Evolutionary conservation across 2,888 invertebrate species (phyloP), one percentile per base, ranked within the genome.

Genomic region (Tupiocoris notatus): DNA sequence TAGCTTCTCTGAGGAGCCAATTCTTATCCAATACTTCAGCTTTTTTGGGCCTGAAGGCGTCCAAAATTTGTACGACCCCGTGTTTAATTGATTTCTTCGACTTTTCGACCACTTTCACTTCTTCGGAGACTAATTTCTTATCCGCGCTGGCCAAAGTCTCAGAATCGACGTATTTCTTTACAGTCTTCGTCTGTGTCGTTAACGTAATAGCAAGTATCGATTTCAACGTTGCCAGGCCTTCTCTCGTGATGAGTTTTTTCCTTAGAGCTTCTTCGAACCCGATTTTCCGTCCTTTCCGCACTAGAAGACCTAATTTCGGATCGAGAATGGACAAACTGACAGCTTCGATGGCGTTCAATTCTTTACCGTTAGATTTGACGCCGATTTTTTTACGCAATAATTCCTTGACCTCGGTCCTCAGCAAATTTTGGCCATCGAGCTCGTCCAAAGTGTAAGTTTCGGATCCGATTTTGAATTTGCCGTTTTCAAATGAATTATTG

Each of bases 251-350:
- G 81, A 94, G 87, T 82, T 93, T 92, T 76, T 91, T 89, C 83
- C 92, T 91, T 78, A 96, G 92, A 25, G 96, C 96, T 83, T 92
- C 91, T 82, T 95, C 92, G 77, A 95, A 88, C 79, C 94, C 92
- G 82, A 94, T 88, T 16, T 18, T 18, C 68, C 90, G 88, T 82
- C 88, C 89, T 81, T 89, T 89, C 79, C 87, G 88, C 78, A 96
- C 85, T 79, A 95, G 88, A 84, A 94, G 91, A 7, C 96, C 96
- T 23, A 92, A 91, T 84, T 90, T 91, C 0, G 96, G 93, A 83
- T 98, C 95, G 73, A 98, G 88, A 81, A 92, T 88, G 81, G 92
- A 93, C 81, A 90, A 89, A 81, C 94, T 90, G 77, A 96, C 95
- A 18, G 96, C 92, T 83, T 95, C 93, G 80, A 96, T 86, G n/a